Evolutionary conservation across 2,797 vertebrate genomes (phyloP), one percentile per base, ranked within the genome.

Genomic region (Falco columbarius): DNA sequence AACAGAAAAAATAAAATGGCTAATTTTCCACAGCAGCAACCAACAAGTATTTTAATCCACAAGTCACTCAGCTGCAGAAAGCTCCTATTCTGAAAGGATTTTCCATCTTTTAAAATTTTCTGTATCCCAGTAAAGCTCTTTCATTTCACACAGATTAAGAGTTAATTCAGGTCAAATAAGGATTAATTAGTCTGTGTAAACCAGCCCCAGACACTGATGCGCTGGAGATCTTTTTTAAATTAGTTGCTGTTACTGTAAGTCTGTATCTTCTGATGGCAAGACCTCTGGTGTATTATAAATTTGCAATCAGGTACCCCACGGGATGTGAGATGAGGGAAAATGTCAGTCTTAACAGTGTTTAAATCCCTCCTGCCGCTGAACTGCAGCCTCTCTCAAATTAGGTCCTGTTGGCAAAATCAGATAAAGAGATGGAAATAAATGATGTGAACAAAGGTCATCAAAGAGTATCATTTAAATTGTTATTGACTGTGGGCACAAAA

Each of bases 161-260:
- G 89, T 97, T 97, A 96, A 98, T 97, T 97, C 96, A 95, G 97
- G 97, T 98, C 97, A 98, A 97, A 97, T 95, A 94, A 95, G 95
- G 97, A 98, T 98, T 98, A 97, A 98, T 98, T 98, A 98, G 95
- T 96, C 92, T 94, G 94, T 95, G 91, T 94, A 97, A 97, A 95
- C 92, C 88, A 96, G 94, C 83, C 86, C 95, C 82, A 97, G 97
- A 97, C 93, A 97, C 95, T 80, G 76, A 74, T 90, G 95, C 77
- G 12, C 96, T 93, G 93, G 91, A 74, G 86, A 96, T 92, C 81
- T 47, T 96, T 97, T 96, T 85, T 92, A 97, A 97, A 97, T 96
- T 81, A 95, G 95, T 92, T 93, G 95, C 83, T 96, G 92, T 94
- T 97, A 93, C 91, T 96, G 89, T 95, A 96, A 95, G 92, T 92